Conservation (phyloP, 64 coral and sea anemone genomes). For the Anthopleura sola region DNA sequence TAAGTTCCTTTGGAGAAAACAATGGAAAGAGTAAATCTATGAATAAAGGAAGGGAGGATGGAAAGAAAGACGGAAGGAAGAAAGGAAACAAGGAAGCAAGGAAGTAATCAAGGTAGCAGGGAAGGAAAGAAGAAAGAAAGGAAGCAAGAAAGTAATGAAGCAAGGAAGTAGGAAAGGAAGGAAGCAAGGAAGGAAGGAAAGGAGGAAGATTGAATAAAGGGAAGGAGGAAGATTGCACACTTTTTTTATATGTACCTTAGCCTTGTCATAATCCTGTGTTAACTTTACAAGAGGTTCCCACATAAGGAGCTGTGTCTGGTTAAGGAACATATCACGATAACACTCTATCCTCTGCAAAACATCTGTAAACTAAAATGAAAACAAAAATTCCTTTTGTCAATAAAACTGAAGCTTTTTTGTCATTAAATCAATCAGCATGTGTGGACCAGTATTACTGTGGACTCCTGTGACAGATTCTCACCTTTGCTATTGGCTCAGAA, state of each 20-base stretch:
- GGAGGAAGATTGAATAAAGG: background rate
- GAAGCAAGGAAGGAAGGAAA: background rate
- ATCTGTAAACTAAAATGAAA: conserved; percentile 76
- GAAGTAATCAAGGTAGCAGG: too few relatives aligned
- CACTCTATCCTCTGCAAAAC: conserved; percentile 97
- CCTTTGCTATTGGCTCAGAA: conserved; percentile 90
- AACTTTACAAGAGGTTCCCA: conserved; percentile 65
- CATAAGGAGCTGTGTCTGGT: conserved; percentile 86
- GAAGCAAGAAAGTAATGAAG: too few relatives aligned
- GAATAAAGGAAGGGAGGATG: background rate
- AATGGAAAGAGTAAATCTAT: background rate
- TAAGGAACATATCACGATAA: conserved; percentile 93
- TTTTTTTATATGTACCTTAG: conserved; percentile 46
- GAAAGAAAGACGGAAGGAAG: background rate
- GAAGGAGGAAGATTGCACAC: background rate
- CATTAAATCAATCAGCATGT: too few relatives aligned
- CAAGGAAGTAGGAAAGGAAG: too few relatives aligned
- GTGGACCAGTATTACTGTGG: too few relatives aligned
- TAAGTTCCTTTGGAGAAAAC: conserved; percentile 57
- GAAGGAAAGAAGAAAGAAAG: too few relatives aligned
- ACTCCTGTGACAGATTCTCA: background rate
- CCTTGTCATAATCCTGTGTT: conserved; percentile 85
- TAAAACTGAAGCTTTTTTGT: background rate
- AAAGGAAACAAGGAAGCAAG: too few relatives aligned
- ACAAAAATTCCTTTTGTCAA: background rate